Percentiles rank a stretch among this genome's conserved stretches.
These are phyloP conservation scores for Cyrtorhinus lividipennis DNA, from an alignment of 1,140 invertebrate species.

Conservation along the genomic window DNA sequence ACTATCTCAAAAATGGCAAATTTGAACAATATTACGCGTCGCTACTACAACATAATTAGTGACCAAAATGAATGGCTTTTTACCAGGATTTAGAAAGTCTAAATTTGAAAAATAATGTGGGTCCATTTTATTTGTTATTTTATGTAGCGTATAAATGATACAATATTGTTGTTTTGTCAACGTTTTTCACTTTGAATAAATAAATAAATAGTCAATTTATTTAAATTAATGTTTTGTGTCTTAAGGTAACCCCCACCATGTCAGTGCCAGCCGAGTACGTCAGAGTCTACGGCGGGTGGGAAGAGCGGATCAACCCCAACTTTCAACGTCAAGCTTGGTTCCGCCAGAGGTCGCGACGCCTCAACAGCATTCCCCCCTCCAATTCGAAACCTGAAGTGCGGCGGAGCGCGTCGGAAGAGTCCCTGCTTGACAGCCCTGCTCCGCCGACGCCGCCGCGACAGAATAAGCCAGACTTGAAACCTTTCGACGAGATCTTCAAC, in stretches of 20 bases:
- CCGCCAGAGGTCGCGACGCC: conserved; percentile 32
- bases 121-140: too few species aligned
- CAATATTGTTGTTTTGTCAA: too few species aligned
- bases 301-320: conserved; percentile 39
- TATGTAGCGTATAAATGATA: too few species aligned
- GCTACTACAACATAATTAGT: too few species aligned
- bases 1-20: too few species aligned
- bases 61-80: too few species aligned
- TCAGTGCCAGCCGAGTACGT: conserved; percentile 32
- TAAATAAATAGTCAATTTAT: too few species aligned
- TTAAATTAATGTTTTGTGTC: too few species aligned
- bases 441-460: conserved; percentile 23
- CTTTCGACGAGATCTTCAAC: conserved; percentile 22
- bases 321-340: conserved; percentile 44
- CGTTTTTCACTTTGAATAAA: too few species aligned
- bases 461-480: conserved; percentile 21
- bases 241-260: conserved; percentile 27
- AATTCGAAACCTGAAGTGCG: conserved; percentile 24
- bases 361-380: conserved; percentile 21
- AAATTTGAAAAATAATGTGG: too few species aligned
- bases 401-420: conserved; percentile 33
- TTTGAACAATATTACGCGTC: too few species aligned
- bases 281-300: conserved; percentile 38
- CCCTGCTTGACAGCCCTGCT: conserved; percentile 26
- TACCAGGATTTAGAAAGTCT: too few species aligned